These are phyloP conservation scores for Nymphicus hollandicus DNA, from an alignment of 2,113 vertebrate genomes.

Conservation along the genomic window DNA sequence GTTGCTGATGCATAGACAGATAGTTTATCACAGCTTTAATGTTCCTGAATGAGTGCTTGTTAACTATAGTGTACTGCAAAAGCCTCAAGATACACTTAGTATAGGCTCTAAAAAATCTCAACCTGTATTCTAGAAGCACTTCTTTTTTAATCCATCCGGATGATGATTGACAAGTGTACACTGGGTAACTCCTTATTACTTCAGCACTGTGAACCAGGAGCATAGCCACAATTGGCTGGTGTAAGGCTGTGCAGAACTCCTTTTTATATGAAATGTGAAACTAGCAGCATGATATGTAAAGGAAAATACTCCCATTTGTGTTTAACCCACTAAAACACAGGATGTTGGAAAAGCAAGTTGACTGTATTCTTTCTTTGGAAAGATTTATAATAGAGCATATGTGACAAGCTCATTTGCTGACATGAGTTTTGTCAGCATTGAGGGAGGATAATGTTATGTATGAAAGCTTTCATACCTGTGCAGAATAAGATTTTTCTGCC, in stretches of 20 bases:
- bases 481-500: background rate
- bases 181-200: background rate
- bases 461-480: background rate
- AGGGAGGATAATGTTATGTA: background rate
- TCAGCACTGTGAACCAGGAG: background rate
- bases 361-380: background rate
- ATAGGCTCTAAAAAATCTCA: background rate
- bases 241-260: background rate
- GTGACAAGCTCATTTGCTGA: background rate
- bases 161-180: background rate
- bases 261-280: background rate
- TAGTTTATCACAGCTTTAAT: background rate
- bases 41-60: background rate
- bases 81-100: background rate
- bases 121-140: background rate
- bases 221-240: background rate
- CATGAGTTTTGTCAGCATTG: background rate
- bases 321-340: background rate
- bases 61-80: background rate
- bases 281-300: background rate
- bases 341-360: background rate
- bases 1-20: background rate
- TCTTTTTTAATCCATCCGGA: background rate
- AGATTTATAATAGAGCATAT: background rate
- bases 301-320: background rate